phyloP scores from a whole-genome alignment of 2,888 invertebrate species.

The Panopea generosa region DNA sequence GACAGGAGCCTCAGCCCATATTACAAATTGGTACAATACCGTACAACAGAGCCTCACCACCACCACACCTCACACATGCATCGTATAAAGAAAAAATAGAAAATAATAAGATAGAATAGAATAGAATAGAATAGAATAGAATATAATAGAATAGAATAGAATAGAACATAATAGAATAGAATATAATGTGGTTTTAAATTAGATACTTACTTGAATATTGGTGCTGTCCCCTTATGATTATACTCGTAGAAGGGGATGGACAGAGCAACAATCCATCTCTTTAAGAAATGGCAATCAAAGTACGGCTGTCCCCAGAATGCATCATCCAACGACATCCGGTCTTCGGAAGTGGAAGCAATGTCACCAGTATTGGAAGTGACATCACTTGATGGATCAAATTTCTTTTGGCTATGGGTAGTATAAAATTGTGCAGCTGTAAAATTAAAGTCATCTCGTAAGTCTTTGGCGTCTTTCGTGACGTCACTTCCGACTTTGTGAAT shows the following conservation, averaged over 20 bases:
- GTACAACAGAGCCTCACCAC: too few species aligned
- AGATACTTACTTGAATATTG: conserved; percentile 71
- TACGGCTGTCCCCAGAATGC: conserved; percentile 72
- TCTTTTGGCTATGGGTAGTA: conserved; percentile 36
- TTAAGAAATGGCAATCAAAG: conserved; percentile 70
- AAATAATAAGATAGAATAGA: too few species aligned
- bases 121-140: too few species aligned
- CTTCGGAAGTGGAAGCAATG: neutral
- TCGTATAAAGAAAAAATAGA: too few species aligned
- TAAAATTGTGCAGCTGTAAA: conserved; percentile 60
- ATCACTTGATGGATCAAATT: conserved; percentile 16
- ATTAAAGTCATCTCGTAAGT: conserved; percentile 47
- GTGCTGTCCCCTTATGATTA: conserved; percentile 36
- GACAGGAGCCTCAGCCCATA: too few species aligned
- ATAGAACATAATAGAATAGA: too few species aligned
- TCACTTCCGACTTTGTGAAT: conserved; percentile 52
- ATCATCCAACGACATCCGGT: conserved; percentile 43
- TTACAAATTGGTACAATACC: too few species aligned
- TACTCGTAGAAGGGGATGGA: conserved; percentile 72
- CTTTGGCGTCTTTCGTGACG: conserved; percentile 26
- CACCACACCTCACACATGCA: too few species aligned
- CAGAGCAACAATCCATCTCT: conserved; percentile 71
- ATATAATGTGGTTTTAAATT: too few species aligned
- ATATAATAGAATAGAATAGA: too few species aligned
- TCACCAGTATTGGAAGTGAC: neutral